Evolutionary conservation across 2,113 vertebrate species (phyloP).

Genomic region (Mola mola): DNA sequence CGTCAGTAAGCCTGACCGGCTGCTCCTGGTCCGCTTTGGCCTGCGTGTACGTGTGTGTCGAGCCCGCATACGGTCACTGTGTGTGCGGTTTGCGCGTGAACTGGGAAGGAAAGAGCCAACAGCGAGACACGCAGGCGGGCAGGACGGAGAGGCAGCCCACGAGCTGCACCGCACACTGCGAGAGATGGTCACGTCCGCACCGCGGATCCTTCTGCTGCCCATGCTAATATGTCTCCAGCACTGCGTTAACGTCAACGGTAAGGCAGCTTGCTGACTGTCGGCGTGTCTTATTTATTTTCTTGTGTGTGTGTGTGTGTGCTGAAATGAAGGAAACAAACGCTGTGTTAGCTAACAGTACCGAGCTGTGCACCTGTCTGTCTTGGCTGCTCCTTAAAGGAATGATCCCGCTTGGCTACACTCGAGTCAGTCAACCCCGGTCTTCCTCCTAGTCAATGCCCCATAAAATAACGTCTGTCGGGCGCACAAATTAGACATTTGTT

Average conservation of each 20-base stretch:
- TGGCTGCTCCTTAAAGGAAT: slow-evolving; percentile 38
- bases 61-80: neutral
- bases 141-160: slow-evolving; percentile 41
- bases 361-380: slow-evolving; percentile 47
- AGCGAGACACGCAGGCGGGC: slow-evolving; percentile 26
- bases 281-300: neutral
- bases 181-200: slow-evolving; percentile 78
- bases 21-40: neutral
- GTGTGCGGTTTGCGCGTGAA: slow-evolving; percentile 43
- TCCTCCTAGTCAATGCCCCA: neutral
- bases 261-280: too few relatives aligned
- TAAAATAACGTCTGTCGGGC: neutral
- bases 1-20: slow-evolving; percentile 2
- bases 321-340: neutral
- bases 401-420: slow-evolving; percentile 24
- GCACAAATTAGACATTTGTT: neutral
- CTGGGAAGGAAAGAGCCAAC: slow-evolving; percentile 29
- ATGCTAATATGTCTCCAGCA: slow-evolving; percentile 71
- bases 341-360: slow-evolving; percentile 28
- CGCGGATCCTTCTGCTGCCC: slow-evolving; percentile 70
- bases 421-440: neutral
- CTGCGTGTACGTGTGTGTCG: neutral
- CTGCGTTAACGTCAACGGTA: slow-evolving; percentile 67
- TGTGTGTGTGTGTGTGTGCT: neutral
- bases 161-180: slow-evolving; percentile 46